These are phyloP conservation scores for Dipodomys ordii DNA, from an alignment of 2,113 vertebrate genomes.

Conservation along the genomic window DNA sequence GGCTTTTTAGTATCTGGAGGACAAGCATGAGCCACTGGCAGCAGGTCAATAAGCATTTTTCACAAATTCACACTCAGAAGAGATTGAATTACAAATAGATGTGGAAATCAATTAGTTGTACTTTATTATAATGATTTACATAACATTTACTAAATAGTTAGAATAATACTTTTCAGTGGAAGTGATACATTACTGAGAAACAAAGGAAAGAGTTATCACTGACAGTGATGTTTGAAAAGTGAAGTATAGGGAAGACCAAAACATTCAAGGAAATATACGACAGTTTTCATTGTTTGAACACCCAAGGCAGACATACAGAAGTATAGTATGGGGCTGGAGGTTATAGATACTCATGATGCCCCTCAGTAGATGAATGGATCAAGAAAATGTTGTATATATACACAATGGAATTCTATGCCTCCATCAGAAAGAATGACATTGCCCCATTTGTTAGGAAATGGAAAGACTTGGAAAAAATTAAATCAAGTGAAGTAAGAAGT, in stretches of 20 bases:
- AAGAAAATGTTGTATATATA: no score
- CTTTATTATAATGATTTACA: background rate
- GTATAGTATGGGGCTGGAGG: background rate
- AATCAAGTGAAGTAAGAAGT: no score
- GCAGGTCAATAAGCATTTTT: slow-evolving; percentile 13
- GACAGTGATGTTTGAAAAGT: background rate
- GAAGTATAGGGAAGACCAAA: background rate
- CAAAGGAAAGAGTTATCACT: background rate
- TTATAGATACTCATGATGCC: background rate
- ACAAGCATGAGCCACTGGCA: no score
- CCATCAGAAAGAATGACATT: no score
- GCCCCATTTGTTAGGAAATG: no score
- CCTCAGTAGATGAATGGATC: no score
- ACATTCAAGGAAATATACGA: background rate
- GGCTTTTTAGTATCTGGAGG: no score
- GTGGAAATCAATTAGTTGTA: background rate
- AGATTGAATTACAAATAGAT: background rate
- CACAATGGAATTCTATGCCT: no score
- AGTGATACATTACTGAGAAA: background rate
- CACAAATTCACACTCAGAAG: slow-evolving; percentile 11
- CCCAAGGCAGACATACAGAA: background rate
- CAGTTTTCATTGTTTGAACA: background rate
- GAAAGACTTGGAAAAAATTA: no score
- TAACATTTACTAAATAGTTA: background rate
- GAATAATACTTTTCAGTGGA: background rate